Evolutionary conservation across 2,888 invertebrate species (phyloP).

Genomic region (Drosophila histrio): DNA sequence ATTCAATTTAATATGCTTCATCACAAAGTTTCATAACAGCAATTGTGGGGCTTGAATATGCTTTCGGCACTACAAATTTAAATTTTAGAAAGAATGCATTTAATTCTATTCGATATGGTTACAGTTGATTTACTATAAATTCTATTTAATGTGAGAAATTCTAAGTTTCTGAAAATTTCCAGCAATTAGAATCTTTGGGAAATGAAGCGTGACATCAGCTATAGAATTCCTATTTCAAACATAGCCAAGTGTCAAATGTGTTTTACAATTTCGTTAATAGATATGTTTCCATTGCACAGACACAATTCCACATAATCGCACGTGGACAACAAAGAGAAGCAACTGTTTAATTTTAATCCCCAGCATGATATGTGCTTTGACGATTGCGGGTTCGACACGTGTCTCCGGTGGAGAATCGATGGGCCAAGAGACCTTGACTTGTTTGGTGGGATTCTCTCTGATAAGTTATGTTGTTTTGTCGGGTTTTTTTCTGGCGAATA

Average conservation of each 20-base stretch:
- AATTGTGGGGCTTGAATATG: no score
- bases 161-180: no score
- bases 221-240: neutral
- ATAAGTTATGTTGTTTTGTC: conserved; percentile 12
- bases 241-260: neutral
- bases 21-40: no score
- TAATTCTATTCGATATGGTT: neutral
- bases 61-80: no score
- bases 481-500: conserved; percentile 1
- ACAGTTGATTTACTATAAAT: neutral
- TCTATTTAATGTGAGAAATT: neutral
- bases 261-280: neutral
- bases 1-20: no score
- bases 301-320: neutral
- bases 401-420: conserved; percentile 30
- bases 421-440: conserved; percentile 29
- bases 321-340: neutral
- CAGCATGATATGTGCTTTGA: neutral
- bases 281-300: neutral
- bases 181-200: no score
- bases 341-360: conserved; percentile 20
- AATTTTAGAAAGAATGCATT: neutral
- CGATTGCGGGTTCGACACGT: conserved; percentile 30
- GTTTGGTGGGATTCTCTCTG: conserved; percentile 15
- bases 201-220: neutral